Base-by-base conservation (phyloP, 2,888 invertebrate genomes). In the Ectemnius continuus region DNA sequence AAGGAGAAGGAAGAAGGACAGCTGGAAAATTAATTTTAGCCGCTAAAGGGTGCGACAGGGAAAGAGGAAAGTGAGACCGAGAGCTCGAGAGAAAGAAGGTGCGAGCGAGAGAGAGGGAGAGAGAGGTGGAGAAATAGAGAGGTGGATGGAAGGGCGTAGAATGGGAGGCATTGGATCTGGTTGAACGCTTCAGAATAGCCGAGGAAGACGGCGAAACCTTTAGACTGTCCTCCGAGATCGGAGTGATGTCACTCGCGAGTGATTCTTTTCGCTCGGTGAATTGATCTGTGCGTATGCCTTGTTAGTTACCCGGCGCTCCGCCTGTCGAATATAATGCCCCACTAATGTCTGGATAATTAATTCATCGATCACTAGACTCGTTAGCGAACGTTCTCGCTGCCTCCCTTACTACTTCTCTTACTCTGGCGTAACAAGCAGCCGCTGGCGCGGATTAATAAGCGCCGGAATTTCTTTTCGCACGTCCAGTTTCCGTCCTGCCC, bases 11-110 rank as follows among this genome's bases (percentile, higher is more conserved):
- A 52, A 52, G n/a, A 52, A 52, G 52, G 52, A 52, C 52, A 52
- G 52, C 16, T 52, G 80, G 71, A 84, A 83, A 83, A 83, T 84
- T 84, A 84, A 83, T 84, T 84, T 83, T 62, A 84, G 47, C 75
- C 73, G 65, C 62, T 61, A 75, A 64, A 72, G 75, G 62, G 67
- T 61, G 62, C 65, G 64, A 63, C 26, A 70, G 57, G 61, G 61
- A 36, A 46, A n/a, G 28, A 36, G 5, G 36, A 36, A 36, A 11
- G 36, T 11, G 36, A 36, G 36, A 64, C 45, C 20, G 61, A 18
- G 46, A 74, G 23, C 23, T 23, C 2, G 23, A 23, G 3, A 23
- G 23, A 23, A 23, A 23, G 23, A 23, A 23, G 3, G 23, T 23
- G 72, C 76, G 63, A 74, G 70, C 23, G 72, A 63, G 66, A 63